phyloP scores from a whole-genome alignment of 2,113 vertebrate genomes.

The Colius striatus region DNA sequence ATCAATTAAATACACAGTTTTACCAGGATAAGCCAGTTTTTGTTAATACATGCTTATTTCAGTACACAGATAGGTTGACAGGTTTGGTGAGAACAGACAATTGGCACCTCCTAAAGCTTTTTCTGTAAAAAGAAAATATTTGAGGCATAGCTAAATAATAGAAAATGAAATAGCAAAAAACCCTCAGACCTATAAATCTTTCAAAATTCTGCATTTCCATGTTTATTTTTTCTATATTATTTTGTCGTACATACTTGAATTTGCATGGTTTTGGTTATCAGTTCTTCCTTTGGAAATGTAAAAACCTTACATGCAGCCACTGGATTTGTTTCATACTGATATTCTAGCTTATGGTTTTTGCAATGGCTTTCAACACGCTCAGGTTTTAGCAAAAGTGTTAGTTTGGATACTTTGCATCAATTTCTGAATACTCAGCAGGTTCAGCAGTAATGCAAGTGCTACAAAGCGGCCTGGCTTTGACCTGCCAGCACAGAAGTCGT shows the following conservation, averaged over 20 bases:
- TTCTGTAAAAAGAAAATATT: not conserved
- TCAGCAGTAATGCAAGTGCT: not conserved
- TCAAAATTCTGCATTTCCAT: not conserved
- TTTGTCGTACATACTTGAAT: not conserved
- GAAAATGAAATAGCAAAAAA: not conserved
- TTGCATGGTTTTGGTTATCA: not conserved
- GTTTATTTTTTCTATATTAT: not conserved
- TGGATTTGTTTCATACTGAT: not conserved
- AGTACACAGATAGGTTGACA: not conserved
- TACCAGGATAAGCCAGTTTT: fast-evolving
- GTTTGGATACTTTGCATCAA: not conserved
- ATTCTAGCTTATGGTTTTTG: not conserved
- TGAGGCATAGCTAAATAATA: not conserved
- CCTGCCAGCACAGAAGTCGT: not conserved
- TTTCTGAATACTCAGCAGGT: not conserved
- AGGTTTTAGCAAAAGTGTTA: not conserved
- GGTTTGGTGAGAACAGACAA: not conserved
- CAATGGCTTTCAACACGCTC: not conserved
- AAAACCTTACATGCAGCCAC: not conserved
- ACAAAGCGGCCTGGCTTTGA: not conserved
- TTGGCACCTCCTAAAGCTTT: not conserved
- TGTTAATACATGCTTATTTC: not conserved
- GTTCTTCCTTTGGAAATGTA: not conserved
- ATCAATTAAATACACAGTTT: not conserved
- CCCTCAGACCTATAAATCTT: not conserved